Conservation (phyloP, 2,113 vertebrate genomes). For the Gorsachius goisagi region DNA sequence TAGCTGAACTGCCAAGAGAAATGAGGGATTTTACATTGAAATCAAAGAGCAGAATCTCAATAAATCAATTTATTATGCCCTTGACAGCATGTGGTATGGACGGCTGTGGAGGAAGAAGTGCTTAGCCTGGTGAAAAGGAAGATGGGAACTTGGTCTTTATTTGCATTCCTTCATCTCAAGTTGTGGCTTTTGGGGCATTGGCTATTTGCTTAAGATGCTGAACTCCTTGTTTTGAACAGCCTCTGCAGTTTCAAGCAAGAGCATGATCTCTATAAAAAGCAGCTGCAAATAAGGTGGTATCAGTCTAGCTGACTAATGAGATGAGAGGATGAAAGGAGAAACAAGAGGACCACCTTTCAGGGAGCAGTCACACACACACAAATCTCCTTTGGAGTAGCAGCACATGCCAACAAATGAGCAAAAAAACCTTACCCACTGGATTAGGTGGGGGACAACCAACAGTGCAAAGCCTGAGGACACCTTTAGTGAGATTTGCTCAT, state of each 20-base stretch:
- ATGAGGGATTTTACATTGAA: background rate
- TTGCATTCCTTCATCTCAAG: background rate
- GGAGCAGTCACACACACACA: background rate
- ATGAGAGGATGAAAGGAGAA: background rate
- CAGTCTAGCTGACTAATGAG: background rate
- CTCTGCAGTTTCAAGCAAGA: background rate
- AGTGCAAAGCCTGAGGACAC: background rate
- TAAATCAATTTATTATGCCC: background rate
- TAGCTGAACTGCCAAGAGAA: background rate
- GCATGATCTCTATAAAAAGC: background rate
- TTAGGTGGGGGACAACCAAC: background rate
- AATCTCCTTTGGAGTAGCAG: background rate
- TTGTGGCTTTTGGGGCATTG: background rate
- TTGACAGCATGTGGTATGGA: background rate
- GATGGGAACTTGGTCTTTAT: background rate
- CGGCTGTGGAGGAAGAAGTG: background rate
- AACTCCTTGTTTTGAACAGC: background rate
- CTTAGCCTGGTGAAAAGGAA: background rate
- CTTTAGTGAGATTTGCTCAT: background rate
- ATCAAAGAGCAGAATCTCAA: slow-evolving; percentile 24
- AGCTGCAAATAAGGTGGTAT: background rate
- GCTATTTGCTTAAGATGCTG: background rate
- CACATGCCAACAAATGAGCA: background rate
- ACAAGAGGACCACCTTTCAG: background rate
- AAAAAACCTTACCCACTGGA: background rate